phyloP scores from a whole-genome alignment of 2,797 vertebrate species.

The Fratercula arctica region DNA sequence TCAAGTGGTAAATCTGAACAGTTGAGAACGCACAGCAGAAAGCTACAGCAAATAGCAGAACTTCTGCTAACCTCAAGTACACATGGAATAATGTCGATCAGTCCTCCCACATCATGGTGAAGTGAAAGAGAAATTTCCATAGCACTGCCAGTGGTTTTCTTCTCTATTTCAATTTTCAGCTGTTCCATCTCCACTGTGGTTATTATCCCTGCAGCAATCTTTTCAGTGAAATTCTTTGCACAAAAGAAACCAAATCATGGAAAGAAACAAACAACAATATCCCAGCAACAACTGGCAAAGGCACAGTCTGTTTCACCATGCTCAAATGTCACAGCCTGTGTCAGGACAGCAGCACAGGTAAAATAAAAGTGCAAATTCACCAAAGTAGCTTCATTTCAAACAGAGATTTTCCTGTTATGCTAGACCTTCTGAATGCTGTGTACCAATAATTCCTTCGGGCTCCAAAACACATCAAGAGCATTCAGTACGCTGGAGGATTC shows the following conservation, averaged over 20 bases:
- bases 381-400: neutral
- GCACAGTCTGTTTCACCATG: neutral
- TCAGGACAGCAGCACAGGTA: neutral
- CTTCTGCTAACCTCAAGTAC: conserved; percentile 73
- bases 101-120: conserved; percentile 72
- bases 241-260: neutral
- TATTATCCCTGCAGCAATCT: conserved; percentile 60
- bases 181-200: conserved; percentile 67
- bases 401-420: neutral
- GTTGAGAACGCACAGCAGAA: neutral
- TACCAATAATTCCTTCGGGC: neutral
- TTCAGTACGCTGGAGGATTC: neutral
- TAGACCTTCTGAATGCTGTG: neutral
- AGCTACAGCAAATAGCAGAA: neutral
- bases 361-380: neutral
- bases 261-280: neutral
- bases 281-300: neutral
- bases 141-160: conserved; percentile 25
- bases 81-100: conserved; percentile 73
- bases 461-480: neutral
- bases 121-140: conserved; percentile 64
- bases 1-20: neutral
- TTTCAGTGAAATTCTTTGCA: conserved; percentile 62
- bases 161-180: conserved; percentile 58
- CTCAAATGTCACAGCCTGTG: neutral